phyloP scores from a whole-genome alignment of 37 sponge, comb jelly and placozoan species.

The Aplysina aerophoba region DNA sequence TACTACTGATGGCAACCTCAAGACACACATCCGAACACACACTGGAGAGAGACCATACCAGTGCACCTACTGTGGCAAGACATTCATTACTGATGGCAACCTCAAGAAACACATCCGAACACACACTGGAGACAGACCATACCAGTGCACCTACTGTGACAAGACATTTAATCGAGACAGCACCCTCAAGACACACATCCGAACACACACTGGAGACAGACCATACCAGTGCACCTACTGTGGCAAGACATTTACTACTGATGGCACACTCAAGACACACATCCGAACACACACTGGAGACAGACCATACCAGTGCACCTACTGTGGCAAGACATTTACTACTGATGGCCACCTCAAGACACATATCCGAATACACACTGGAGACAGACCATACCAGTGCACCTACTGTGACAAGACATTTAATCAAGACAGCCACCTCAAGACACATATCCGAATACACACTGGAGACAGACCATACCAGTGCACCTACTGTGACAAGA shows the following conservation, averaged over 20 bases:
- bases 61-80: constrained; percentile 71
- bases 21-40: constrained; percentile 80
- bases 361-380: constrained; percentile 85
- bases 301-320: constrained; percentile 57
- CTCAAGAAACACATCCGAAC: constrained; percentile 62
- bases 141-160: constrained; percentile 54
- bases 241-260: constrained; percentile 56
- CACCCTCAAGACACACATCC: constrained; percentile 77
- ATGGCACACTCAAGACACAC: constrained; percentile 51
- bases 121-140: constrained; percentile 71
- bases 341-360: constrained; percentile 50
- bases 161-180: constrained; percentile 35
- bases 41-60: constrained; percentile 83
- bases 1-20: constrained; percentile 41
- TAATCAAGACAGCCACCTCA: constrained; percentile 49
- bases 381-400: constrained; percentile 82
- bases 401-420: constrained; percentile 70
- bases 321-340: constrained; percentile 66
- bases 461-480: constrained; percentile 67
- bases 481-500: constrained; percentile 54
- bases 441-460: constrained; percentile 62
- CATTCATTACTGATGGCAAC: constrained; percentile 49
- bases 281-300: constrained; percentile 64
- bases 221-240: constrained; percentile 56
- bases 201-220: constrained; percentile 77